phyloP scores from a whole-genome alignment of 2,888 invertebrate species.

The Diachrysia chrysitis region DNA sequence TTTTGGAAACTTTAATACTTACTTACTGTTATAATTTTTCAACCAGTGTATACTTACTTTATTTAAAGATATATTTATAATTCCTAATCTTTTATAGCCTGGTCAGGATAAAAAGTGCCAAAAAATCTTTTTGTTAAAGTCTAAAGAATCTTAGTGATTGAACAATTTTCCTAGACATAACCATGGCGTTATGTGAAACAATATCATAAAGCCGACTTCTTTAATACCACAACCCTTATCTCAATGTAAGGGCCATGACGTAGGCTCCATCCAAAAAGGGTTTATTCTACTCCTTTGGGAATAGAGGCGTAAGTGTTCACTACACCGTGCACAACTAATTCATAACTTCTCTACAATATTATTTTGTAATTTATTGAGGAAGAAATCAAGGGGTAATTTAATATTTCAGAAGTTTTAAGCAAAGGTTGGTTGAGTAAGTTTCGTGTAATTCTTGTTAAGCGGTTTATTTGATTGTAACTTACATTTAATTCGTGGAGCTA shows the following conservation, averaged over 20 bases:
- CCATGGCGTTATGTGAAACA: constrained; percentile 5
- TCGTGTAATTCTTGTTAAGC: not conserved
- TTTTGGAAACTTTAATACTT: too few species aligned
- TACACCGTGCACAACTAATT: constrained; percentile 30
- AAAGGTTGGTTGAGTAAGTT: not conserved
- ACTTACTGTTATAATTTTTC: too few species aligned
- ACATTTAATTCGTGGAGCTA: not conserved
- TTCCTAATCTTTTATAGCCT: too few species aligned
- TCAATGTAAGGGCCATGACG: constrained; percentile 40
- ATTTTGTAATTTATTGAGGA: constrained; percentile 7
- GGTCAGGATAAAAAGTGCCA: too few species aligned
- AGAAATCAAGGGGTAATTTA: constrained; percentile 7
- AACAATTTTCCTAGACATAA: not conserved
- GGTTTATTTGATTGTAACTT: not conserved
- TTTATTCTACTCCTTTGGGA: constrained; percentile 34
- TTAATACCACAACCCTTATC: constrained; percentile 36
- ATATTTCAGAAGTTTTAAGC: not conserved
- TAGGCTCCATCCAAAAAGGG: constrained; percentile 34
- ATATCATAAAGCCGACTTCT: constrained; percentile 22
- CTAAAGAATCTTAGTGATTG: not conserved
- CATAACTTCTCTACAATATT: constrained; percentile 35
- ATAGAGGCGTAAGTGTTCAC: constrained; percentile 28
- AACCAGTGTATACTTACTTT: too few species aligned
- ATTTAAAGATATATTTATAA: too few species aligned
- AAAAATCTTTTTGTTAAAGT: not conserved